Conservation (phyloP, 2,888 invertebrate species). For the Tachina lurida region DNA sequence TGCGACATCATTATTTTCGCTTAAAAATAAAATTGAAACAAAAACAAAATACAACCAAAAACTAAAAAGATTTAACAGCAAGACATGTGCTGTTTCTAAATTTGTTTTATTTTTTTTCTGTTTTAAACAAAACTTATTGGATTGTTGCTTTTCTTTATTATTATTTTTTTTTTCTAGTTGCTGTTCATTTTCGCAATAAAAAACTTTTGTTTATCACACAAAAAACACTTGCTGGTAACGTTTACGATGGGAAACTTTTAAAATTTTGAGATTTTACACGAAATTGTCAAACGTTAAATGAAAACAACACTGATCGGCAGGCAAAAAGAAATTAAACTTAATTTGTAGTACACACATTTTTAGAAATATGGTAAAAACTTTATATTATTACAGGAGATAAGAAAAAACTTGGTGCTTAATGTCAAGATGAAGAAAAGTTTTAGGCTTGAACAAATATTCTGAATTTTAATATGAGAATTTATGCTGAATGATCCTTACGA, state of each 20-base stretch:
- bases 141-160: constrained; percentile 11
- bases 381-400: no score
- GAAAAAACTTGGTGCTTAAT: no score
- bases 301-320: neutral
- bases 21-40: constrained; percentile 36
- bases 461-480: no score
- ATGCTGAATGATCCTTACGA: no score
- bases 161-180: no score
- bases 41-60: neutral
- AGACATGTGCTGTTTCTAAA: constrained; percentile 64
- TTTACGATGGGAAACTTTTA: constrained; percentile 38
- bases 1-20: constrained; percentile 67
- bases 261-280: constrained; percentile 12
- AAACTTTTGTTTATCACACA: constrained; percentile 64
- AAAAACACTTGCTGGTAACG: constrained; percentile 55
- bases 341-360: no score
- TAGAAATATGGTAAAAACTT: no score
- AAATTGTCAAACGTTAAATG: neutral
- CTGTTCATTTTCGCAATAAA: constrained; percentile 16
- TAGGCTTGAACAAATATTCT: no score
- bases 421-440: no score
- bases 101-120: constrained; percentile 41
- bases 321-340: no score
- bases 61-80: neutral
- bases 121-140: constrained; percentile 55